These are phyloP conservation scores for Homalodisca vitripennis DNA, from an alignment of 1,140 invertebrate genomes.

Conservation along the genomic window DNA sequence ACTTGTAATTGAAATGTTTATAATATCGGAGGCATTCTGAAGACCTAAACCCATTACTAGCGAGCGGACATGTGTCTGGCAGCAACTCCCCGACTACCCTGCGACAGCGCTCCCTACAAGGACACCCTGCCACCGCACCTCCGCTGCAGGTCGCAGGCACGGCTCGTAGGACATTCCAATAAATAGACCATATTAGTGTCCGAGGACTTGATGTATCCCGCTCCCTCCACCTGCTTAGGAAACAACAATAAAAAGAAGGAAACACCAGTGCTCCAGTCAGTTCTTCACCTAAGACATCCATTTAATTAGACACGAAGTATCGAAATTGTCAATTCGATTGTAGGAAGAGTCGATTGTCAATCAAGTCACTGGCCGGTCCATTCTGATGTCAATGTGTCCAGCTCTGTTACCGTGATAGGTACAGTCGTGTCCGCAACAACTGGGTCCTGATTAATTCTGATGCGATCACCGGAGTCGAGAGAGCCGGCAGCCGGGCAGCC, in stretches of 20 bases:
- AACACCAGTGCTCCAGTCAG: constrained; percentile 25
- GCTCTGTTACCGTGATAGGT: constrained; percentile 25
- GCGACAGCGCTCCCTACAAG: too few relatives aligned
- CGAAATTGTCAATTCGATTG: constrained; percentile 32
- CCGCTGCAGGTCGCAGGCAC: too few relatives aligned
- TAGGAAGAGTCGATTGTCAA: constrained; percentile 31
- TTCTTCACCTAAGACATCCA: constrained; percentile 32
- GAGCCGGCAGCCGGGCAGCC: too few relatives aligned
- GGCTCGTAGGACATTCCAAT: not conserved
- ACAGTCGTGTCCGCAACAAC: constrained; percentile 1
- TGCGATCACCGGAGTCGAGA: not conserved
- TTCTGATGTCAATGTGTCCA: constrained; percentile 27
- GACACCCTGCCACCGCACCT: too few relatives aligned
- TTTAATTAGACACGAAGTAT: constrained; percentile 32
- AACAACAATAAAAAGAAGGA: constrained; percentile 17
- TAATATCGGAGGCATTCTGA: too few relatives aligned
- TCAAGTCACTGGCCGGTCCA: constrained; percentile 23
- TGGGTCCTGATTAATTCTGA: not conserved
- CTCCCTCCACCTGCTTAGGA: constrained; percentile 18
- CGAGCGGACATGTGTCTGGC: too few relatives aligned
- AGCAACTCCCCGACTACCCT: too few relatives aligned
- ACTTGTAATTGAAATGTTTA: too few relatives aligned
- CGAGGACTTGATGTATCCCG: not conserved
- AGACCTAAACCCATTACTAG: too few relatives aligned
- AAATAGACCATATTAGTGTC: constrained; percentile 26